Percentiles rank a stretch among this genome's conserved stretches.
These are phyloP conservation scores for Phodopus roborovskii DNA, from an alignment of 2,113 vertebrate species.

Conservation along the genomic window DNA sequence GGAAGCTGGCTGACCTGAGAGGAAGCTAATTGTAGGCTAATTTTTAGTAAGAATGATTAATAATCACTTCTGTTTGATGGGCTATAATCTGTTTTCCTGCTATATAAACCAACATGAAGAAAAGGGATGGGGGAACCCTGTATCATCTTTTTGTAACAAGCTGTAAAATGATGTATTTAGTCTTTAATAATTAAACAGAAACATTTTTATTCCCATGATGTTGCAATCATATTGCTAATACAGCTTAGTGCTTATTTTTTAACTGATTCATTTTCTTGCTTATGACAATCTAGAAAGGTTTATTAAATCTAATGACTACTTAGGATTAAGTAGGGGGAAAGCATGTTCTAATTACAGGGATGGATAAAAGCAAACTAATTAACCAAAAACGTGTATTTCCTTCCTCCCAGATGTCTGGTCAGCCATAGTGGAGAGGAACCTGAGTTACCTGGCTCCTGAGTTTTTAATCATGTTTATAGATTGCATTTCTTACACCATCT, in stretches of 20 bases:
- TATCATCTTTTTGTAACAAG: slow-evolving; percentile 56
- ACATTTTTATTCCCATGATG: slow-evolving; percentile 69
- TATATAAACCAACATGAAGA: slow-evolving; percentile 23
- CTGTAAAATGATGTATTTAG: slow-evolving; percentile 64
- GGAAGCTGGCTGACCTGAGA: slow-evolving; percentile 3
- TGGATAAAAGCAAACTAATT: slow-evolving; percentile 89
- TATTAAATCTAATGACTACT: slow-evolving; percentile 86
- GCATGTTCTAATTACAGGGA: slow-evolving; percentile 86
- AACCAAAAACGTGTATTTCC: slow-evolving; percentile 82
- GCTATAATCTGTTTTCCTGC: slow-evolving; percentile 18
- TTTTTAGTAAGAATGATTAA: slow-evolving; percentile 51
- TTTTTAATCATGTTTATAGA: slow-evolving; percentile 89
- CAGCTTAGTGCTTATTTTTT: slow-evolving; percentile 79
- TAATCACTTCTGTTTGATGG: slow-evolving; percentile 49
- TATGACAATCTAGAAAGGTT: slow-evolving; percentile 84
- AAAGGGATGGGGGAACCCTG: neutral
- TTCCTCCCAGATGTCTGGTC: slow-evolving; percentile 85
- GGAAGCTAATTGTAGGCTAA: slow-evolving; percentile 49
- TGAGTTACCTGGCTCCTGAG: slow-evolving; percentile 86
- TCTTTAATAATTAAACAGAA: slow-evolving; percentile 73
- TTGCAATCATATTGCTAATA: slow-evolving; percentile 74
- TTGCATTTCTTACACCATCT: slow-evolving; percentile 90
- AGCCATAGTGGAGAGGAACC: slow-evolving; percentile 85
- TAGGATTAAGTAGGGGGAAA: slow-evolving; percentile 84
- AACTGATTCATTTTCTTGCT: slow-evolving; percentile 85